Conservation (phyloP, 1,140 invertebrate species). For the Druon quercuslanigerum region DNA sequence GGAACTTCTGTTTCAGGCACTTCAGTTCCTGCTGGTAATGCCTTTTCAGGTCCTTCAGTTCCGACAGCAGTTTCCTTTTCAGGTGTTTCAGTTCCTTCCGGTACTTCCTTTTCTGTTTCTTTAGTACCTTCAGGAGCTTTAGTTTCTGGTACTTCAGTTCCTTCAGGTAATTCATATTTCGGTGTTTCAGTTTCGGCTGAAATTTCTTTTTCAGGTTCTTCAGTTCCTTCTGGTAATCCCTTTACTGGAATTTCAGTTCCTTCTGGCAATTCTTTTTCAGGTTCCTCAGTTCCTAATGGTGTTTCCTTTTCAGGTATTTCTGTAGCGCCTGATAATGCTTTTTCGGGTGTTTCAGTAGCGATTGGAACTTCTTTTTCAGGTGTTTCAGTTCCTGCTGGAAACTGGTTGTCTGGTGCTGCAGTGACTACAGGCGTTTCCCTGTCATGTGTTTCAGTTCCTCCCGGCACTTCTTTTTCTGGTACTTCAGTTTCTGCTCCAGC, state of each 20-base stretch:
- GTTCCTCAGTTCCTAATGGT: not conserved
- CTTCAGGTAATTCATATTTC: not conserved
- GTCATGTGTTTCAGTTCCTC: slow-evolving; percentile 20
- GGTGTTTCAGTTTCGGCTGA: not conserved
- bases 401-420: not conserved
- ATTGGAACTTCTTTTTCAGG: not conserved
- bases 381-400: not conserved
- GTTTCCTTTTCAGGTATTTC: slow-evolving; percentile 18
- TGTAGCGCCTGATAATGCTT: slow-evolving; percentile 35
- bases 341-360: slow-evolving; percentile 7
- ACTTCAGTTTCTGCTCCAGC: slow-evolving; percentile 35
- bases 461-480: slow-evolving; percentile 10
- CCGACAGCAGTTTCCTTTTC: slow-evolving; percentile 32
- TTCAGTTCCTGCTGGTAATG: not conserved
- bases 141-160: slow-evolving; percentile 16
- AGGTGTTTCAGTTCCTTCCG: not conserved
- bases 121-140: not conserved
- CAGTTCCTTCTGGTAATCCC: slow-evolving; percentile 23
- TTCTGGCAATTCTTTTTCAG: slow-evolving; percentile 32
- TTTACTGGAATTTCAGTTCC: slow-evolving; percentile 20
- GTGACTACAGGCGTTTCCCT: not conserved
- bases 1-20: not conserved
- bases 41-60: slow-evolving; percentile 14
- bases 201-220: not conserved
- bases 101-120: slow-evolving; percentile 18